These are phyloP conservation scores for Drosophila meridiana DNA, from an alignment of 2,888 invertebrate species.

Conservation along the genomic window DNA sequence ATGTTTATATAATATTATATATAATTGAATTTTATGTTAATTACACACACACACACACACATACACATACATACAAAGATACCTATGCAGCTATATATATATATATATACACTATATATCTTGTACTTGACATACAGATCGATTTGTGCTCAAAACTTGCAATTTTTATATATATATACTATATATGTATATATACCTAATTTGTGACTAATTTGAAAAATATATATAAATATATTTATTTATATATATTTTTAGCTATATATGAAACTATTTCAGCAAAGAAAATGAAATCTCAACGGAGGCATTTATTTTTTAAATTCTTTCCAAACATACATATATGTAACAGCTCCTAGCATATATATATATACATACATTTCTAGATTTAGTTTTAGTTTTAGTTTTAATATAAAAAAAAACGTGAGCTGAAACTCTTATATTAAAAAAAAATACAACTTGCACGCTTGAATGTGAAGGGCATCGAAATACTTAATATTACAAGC, in stretches of 20 bases:
- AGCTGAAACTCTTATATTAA: slow-evolving; percentile 11
- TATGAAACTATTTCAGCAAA: slow-evolving; percentile 22
- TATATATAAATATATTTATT: slow-evolving; percentile 8
- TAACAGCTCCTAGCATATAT: slow-evolving; percentile 9
- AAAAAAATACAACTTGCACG: slow-evolving; percentile 56
- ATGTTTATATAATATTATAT: slow-evolving; percentile 1
- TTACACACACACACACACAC: slow-evolving; percentile 21
- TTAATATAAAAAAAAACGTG: slow-evolving; percentile 4
- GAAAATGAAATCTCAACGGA: slow-evolving; percentile 49
- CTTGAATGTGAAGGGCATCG: slow-evolving; percentile 54
- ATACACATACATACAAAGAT: slow-evolving; percentile 24
- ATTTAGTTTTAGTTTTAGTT: slow-evolving; percentile 10
- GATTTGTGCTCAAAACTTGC: slow-evolving; percentile 40
- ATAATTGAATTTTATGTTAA: slow-evolving; percentile 18
- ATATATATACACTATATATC: slow-evolving; percentile 16
- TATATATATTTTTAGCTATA: background rate
- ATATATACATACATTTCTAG: background rate
- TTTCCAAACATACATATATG: background rate
- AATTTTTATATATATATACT: slow-evolving; percentile 15
- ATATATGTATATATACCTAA: slow-evolving; percentile 40
- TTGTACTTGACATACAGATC: slow-evolving; percentile 49
- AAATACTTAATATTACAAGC: slow-evolving; percentile 5
- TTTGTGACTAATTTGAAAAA: slow-evolving; percentile 75
- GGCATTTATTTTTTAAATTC: slow-evolving; percentile 55
- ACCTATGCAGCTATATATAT: slow-evolving; percentile 13